Evolutionary conservation across 2,797 vertebrate genomes (phyloP).

Genomic region (Aeoliscus strigatus): DNA sequence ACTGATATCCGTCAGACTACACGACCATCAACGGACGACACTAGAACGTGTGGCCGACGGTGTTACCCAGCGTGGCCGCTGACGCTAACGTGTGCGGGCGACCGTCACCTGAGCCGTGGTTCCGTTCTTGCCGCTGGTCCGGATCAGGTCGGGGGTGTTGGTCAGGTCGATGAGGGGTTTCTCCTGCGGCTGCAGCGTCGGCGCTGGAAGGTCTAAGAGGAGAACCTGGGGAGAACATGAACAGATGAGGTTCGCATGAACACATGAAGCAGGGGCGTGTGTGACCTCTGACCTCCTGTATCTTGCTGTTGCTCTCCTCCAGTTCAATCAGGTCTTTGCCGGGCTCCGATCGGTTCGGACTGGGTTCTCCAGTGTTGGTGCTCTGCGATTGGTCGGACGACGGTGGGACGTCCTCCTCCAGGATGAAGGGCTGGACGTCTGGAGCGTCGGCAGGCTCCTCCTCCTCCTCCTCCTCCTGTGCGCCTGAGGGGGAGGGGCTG

Average conservation of each 20-base stretch:
- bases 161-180: constrained; percentile 86
- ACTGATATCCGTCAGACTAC: not conserved
- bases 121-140: constrained; percentile 45
- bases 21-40: no score
- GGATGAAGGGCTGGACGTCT: constrained; percentile 59
- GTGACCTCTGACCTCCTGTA: constrained; percentile 47
- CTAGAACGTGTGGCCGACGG: not conserved
- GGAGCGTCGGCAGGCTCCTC: constrained; percentile 20
- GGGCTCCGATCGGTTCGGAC: not conserved
- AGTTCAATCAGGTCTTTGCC: constrained; percentile 23
- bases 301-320: constrained; percentile 34
- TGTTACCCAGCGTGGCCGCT: no score
- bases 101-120: constrained; percentile 35
- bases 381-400: constrained; percentile 23
- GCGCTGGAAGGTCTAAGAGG: constrained; percentile 72
- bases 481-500: constrained; percentile 32
- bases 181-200: constrained; percentile 57
- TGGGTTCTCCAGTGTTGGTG: not conserved
- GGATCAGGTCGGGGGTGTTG: constrained; percentile 82
- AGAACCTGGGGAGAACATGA: constrained; percentile 70
- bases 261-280: not conserved
- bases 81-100: no score
- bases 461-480: no score
- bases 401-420: constrained; percentile 47
- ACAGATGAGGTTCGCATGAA: not conserved